Base-by-base conservation (phyloP, 23 tunicate genomes). In the Botrylloides violaceus region DNA sequence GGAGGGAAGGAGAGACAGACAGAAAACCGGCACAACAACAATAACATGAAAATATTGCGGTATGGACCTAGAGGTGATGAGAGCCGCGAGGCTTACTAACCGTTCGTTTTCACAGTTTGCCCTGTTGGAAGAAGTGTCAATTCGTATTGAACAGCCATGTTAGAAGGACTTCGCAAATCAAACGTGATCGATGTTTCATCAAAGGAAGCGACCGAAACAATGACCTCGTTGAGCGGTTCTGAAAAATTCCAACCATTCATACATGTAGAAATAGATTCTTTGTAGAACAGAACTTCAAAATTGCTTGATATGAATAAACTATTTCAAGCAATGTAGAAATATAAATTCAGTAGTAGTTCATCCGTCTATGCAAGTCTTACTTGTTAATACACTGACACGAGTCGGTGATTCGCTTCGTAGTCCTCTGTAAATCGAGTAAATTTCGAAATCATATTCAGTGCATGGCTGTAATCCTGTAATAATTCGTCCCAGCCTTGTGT, bases 381-480 rank as follows among this genome's bases (percentile, higher is more conserved):
- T 65, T 75, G 94, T 85, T 18, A 35, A 48, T n/a, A 85, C 48
- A 39, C 53, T 74, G 3, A 71, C 79, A 23, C 34, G 38, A 59
- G 66, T 50, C n/a, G 80, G 53, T 23, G 59, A 38, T 80, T 32
- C 36, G 73, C 94, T 85, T 61, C 78, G 50, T 26, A 37, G 29
- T 29, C 81, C 78, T n/a, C 66, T 32, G 32, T 55, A 18, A 5
- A 85, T 2, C 2, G 94, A 73, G 68, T 64, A 85, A 0, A 85
- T 70, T 15, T 75, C 81, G 35, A 85, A 73, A 7, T 59, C 38
- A 64, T 85, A 85, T 37, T 49, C 64, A 23, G 58, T 58, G 58
- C 94, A 85, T 18, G 94, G 72, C 24, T 24, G 2, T 61, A 85
- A 79, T 6, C 80, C 80, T 9, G 81, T n/a, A 2, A 85, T 50